Percentiles rank a stretch among this genome's conserved stretches.
These are phyloP conservation scores for Meteorus cinctellus DNA, from an alignment of 2,888 invertebrate genomes.

Conservation along the genomic window DNA sequence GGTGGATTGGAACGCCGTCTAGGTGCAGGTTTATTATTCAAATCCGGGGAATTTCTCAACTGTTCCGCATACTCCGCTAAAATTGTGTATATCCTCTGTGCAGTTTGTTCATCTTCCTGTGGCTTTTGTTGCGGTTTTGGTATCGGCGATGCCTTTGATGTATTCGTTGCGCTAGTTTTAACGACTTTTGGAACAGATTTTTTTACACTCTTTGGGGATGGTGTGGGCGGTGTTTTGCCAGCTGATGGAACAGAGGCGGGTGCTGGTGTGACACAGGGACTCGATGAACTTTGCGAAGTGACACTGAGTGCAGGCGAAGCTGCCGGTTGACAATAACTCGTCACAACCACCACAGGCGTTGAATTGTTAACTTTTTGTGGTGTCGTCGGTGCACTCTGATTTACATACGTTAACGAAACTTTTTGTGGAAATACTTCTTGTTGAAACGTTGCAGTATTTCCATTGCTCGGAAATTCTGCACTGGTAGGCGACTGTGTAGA, in stretches of 20 bases:
- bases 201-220: slow-evolving; percentile 69
- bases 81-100: slow-evolving; percentile 86
- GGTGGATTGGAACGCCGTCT: slow-evolving; percentile 84
- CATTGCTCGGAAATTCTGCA: slow-evolving; percentile 62
- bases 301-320: slow-evolving; percentile 77
- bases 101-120: slow-evolving; percentile 87
- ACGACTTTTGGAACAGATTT: slow-evolving; percentile 76
- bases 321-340: slow-evolving; percentile 76
- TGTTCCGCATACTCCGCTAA: slow-evolving; percentile 87
- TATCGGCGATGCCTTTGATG: slow-evolving; percentile 80
- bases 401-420: slow-evolving; percentile 76
- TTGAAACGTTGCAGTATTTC: slow-evolving; percentile 61
- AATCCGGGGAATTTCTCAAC: slow-evolving; percentile 84
- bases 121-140: slow-evolving; percentile 83
- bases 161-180: slow-evolving; percentile 77
- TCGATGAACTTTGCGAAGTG: slow-evolving; percentile 77
- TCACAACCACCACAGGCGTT: slow-evolving; percentile 76
- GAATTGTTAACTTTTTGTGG: slow-evolving; percentile 73
- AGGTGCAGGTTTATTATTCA: slow-evolving; percentile 87
- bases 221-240: slow-evolving; percentile 74
- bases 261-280: slow-evolving; percentile 77
- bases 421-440: slow-evolving; percentile 72
- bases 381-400: slow-evolving; percentile 66
- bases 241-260: slow-evolving; percentile 73
- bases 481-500: slow-evolving; percentile 59